A percentile compares a stretch with the other conserved stretches of the same genome.
Conservation (phyloP, 2,888 invertebrate genomes). For the Pseudococcus longispinus region DNA sequence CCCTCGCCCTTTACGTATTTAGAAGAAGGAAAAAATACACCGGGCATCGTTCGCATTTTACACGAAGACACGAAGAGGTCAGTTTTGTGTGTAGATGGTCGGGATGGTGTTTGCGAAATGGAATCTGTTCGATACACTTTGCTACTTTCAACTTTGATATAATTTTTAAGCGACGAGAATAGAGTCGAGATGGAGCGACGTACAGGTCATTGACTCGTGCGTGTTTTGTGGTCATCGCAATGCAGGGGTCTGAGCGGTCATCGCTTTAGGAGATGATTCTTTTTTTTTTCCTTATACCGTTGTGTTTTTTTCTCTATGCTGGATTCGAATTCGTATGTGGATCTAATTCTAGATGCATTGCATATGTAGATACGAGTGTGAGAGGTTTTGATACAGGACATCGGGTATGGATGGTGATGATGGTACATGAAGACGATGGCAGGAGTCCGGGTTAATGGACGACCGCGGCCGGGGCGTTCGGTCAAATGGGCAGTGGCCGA, state of each 20-base stretch:
- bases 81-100: neutral
- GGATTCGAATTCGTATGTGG: slow-evolving; percentile 3
- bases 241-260: neutral
- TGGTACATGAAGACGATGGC: neutral
- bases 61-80: neutral
- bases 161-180: neutral
- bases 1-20: neutral
- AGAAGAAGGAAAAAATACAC: neutral
- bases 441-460: neutral
- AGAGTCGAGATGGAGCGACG: neutral
- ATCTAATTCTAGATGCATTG: neutral
- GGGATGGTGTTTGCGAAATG: neutral
- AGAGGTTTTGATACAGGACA: neutral
- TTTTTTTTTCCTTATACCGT: neutral
- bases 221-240: neutral
- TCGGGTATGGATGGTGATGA: neutral
- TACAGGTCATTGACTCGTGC: neutral
- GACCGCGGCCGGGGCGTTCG: neutral
- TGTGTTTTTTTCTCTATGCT: neutral
- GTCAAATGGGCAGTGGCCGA: slow-evolving; percentile 29
- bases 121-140: neutral
- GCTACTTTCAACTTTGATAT: neutral
- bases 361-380: too few species aligned
- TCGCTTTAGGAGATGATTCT: neutral
- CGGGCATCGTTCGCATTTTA: neutral